Conservation (phyloP, 2,797 vertebrate genomes). For the Aselliscus stoliczkanus region DNA sequence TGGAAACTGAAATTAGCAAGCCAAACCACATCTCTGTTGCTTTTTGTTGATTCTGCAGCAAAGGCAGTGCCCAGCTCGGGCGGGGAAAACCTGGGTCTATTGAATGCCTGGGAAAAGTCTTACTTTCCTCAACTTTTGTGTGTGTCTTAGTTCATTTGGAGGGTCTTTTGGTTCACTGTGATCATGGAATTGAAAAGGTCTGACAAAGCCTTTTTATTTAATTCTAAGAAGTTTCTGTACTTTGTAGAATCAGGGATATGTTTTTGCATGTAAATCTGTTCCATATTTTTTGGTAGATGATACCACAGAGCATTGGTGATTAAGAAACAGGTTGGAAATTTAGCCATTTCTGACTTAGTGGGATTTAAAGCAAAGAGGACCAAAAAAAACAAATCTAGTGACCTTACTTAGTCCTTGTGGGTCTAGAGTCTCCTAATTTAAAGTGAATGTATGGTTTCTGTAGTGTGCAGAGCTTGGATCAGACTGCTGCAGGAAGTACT, state of each 20-base stretch:
- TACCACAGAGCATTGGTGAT: not conserved
- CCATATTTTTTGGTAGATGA: not conserved
- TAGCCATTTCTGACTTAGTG: not conserved
- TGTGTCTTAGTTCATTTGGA: not conserved
- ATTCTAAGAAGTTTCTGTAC: constrained; percentile 5
- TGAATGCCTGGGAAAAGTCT: not conserved
- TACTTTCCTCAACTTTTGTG: not conserved
- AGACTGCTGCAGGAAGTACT: not conserved
- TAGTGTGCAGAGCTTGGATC: not conserved
- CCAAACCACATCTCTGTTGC: not conserved
- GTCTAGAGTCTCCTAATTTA: not conserved
- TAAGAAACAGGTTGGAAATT: not conserved
- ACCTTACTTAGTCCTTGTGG: not conserved
- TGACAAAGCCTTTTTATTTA: not conserved
- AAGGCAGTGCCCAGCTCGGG: not conserved
- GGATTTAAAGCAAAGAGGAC: not conserved
- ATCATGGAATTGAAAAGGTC: not conserved
- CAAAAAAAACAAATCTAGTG: not conserved
- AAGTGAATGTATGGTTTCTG: not conserved
- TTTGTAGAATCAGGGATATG: not conserved
- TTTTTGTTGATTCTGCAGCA: not conserved
- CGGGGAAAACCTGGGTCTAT: not conserved
- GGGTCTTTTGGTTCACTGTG: constrained; percentile 7
- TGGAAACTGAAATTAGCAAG: not conserved
- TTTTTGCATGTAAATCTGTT: not conserved